Conservation (phyloP, 1,140 invertebrate genomes). For the Latrodectus geometricus region DNA sequence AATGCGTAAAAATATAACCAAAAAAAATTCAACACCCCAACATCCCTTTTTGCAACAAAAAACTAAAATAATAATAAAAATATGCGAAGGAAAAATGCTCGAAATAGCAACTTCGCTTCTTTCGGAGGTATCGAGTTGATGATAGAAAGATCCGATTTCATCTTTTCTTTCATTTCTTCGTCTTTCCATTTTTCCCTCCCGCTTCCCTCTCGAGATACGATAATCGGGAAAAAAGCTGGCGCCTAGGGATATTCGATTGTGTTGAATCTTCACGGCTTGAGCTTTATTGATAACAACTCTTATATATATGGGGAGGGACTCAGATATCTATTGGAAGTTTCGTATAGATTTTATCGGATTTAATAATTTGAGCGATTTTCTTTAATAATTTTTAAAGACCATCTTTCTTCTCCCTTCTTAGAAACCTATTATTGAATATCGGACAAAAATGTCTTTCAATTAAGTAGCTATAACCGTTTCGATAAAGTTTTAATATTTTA, state of each 20-base stretch:
- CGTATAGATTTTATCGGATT: slow-evolving; percentile 34
- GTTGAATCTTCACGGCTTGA: slow-evolving; percentile 1
- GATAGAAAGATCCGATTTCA: slow-evolving; percentile 47
- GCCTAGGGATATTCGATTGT: slow-evolving; percentile 43
- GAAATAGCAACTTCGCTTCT: slow-evolving; percentile 35
- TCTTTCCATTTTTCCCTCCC: background rate
- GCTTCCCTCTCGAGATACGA: slow-evolving; percentile 10
- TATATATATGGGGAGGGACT: background rate
- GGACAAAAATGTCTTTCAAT: no score
- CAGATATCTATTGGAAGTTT: background rate
- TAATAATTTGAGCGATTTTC: slow-evolving; percentile 21
- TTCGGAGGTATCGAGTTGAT: background rate
- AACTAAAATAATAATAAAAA: background rate
- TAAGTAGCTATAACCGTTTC: no score
- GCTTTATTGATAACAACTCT: slow-evolving; percentile 31
- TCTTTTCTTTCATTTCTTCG: background rate
- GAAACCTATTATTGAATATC: background rate
- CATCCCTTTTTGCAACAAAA: slow-evolving; percentile 6
- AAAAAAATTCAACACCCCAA: background rate
- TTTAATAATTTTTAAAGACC: slow-evolving; percentile 14
- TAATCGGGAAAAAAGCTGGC: slow-evolving; percentile 46
- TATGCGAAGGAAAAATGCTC: background rate
- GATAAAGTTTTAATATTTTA: no score
- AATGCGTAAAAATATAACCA: background rate
- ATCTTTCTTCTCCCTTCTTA: background rate